A percentile compares a stretch with the other conserved stretches of the same genome.
Evolutionary conservation across 1,140 invertebrate species (phyloP).

Genomic region (Aculops lycopersici): DNA sequence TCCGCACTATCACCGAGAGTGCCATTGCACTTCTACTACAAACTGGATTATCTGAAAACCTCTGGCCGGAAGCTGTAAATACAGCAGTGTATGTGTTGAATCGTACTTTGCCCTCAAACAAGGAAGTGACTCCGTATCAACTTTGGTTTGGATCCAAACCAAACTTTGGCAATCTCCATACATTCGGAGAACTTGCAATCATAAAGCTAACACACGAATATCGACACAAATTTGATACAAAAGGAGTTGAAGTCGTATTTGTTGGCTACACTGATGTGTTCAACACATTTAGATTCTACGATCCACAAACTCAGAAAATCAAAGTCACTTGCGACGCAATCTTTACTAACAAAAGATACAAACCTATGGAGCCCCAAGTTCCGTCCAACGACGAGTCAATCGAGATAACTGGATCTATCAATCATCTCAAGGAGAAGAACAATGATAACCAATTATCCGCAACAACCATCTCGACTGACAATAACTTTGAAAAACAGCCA

Average conservation of each 20-base stretch:
- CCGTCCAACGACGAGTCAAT: too few relatives aligned
- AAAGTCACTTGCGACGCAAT: constrained; percentile 1
- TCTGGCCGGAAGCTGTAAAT: constrained; percentile 9
- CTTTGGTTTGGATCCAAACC: constrained; percentile 17
- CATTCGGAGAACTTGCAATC: constrained; percentile 18
- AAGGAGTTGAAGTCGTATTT: constrained; percentile 14
- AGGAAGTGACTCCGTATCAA: constrained; percentile 17
- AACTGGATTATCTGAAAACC: constrained; percentile 4
- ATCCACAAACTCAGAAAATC: constrained; percentile 2
- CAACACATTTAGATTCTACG: too few relatives aligned
- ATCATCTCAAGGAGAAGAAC: too few relatives aligned
- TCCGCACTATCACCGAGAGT: constrained; percentile 3
- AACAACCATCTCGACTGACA: too few relatives aligned
- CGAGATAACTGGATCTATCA: too few relatives aligned
- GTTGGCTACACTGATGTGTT: too few relatives aligned
- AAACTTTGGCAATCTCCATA: constrained; percentile 18
- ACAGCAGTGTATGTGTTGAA: constrained; percentile 10
- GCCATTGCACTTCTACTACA: constrained; percentile 7
- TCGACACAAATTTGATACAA: constrained; percentile 15
- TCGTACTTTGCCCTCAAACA: too few relatives aligned
- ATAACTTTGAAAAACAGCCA: too few relatives aligned
- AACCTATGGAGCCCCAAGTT: too few relatives aligned
- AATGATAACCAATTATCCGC: too few relatives aligned
- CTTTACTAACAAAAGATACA: too few relatives aligned
- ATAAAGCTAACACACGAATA: constrained; percentile 15